A percentile compares a stretch with the other conserved stretches of the same genome.
Evolutionary conservation across 2,888 invertebrate species (phyloP).

Genomic region (Meiosimyza platycephala): DNA sequence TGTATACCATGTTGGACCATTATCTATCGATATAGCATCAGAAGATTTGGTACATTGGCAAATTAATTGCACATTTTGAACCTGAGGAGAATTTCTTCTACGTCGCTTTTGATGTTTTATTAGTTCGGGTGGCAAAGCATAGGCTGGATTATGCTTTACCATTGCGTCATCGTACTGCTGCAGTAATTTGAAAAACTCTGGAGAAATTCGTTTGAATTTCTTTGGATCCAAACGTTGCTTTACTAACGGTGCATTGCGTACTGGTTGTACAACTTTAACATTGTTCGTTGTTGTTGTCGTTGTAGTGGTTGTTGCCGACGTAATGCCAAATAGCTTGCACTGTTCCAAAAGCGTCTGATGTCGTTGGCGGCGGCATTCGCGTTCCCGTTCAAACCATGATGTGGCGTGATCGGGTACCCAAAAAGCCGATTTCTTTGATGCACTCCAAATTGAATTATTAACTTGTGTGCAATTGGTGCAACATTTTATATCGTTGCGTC

Average conservation of each 20-base stretch:
- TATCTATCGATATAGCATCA: too few relatives aligned
- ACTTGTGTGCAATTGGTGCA: slow-evolving; percentile 27
- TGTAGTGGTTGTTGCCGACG: background rate
- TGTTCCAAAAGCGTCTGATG: background rate
- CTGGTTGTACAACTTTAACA: slow-evolving; percentile 6
- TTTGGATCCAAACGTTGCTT: slow-evolving; percentile 48
- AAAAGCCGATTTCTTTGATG: slow-evolving; percentile 38
- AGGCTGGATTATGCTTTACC: slow-evolving; percentile 3
- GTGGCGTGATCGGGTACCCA: slow-evolving; percentile 44
- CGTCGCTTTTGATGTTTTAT: too few relatives aligned
- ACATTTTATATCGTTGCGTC: slow-evolving; percentile 9
- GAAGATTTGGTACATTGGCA: too few relatives aligned
- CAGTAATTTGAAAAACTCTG: slow-evolving; percentile 54
- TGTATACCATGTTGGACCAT: too few relatives aligned
- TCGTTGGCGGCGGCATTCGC: background rate
- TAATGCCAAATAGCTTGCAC: slow-evolving; percentile 14
- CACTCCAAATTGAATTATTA: slow-evolving; percentile 33
- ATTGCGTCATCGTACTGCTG: slow-evolving; percentile 50
- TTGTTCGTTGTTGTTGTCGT: background rate
- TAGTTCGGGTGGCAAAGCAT: background rate
- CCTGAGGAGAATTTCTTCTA: too few relatives aligned
- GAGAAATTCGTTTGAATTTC: slow-evolving; percentile 54
- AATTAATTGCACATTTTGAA: too few relatives aligned
- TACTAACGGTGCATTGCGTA: slow-evolving; percentile 29
- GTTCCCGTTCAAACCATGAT: slow-evolving; percentile 41